Evolutionary conservation across 2,888 invertebrate genomes (phyloP).

Genomic region (Andrena minutula): DNA sequence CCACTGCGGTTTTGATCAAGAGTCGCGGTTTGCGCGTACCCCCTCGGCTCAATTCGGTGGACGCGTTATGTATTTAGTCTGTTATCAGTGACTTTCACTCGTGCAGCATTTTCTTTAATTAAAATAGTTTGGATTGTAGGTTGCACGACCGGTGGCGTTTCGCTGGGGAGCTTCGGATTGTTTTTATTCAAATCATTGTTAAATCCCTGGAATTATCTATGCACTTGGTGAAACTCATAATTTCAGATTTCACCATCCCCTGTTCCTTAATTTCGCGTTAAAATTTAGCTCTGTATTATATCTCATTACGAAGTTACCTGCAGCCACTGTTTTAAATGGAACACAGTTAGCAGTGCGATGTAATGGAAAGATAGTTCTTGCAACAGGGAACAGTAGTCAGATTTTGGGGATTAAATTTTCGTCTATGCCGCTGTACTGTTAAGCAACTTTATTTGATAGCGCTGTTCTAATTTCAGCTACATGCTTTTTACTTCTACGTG

Average conservation of each 20-base stretch:
- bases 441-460: background rate
- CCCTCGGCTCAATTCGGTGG: background rate
- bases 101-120: background rate
- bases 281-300: background rate
- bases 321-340: background rate
- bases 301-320: background rate
- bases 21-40: background rate
- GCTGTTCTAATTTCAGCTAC: too few relatives aligned
- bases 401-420: background rate
- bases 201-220: background rate
- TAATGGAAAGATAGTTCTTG: background rate
- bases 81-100: background rate
- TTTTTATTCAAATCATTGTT: background rate
- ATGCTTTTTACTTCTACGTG: too few relatives aligned
- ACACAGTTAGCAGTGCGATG: background rate
- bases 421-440: background rate
- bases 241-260: too few relatives aligned
- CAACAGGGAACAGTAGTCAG: background rate
- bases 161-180: background rate
- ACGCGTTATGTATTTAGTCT: background rate
- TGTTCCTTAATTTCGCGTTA: background rate
- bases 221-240: background rate
- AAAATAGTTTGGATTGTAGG: too few relatives aligned
- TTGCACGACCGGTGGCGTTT: too few relatives aligned
- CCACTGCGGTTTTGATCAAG: background rate